phyloP scores from a whole-genome alignment of 2,888 invertebrate species.

The Rhagonycha fulva region DNA sequence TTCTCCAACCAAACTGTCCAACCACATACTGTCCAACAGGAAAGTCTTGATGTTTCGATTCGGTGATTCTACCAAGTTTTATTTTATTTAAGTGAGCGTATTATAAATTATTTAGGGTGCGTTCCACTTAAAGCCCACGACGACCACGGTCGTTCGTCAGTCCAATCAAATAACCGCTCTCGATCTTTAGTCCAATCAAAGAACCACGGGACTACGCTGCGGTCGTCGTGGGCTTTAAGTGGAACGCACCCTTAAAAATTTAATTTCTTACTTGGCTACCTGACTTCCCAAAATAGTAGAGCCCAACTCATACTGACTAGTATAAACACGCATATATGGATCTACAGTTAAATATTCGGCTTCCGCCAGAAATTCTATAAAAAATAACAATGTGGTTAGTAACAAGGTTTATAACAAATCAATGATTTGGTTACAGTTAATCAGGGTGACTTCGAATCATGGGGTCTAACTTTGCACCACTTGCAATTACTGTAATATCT shows the following conservation, averaged over 20 bases:
- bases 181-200: too few relatives aligned
- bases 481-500: too few relatives aligned
- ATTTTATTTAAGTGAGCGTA: neutral
- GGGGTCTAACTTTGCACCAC: too few relatives aligned
- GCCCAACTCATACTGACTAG: constrained; percentile 59
- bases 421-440: too few relatives aligned
- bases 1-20: constrained; percentile 72
- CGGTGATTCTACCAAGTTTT: constrained; percentile 62
- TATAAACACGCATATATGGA: constrained; percentile 70
- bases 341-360: constrained; percentile 73
- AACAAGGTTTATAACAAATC: neutral
- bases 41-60: constrained; percentile 66
- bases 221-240: too few relatives aligned
- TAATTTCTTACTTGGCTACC: constrained; percentile 64
- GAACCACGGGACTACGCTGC: too few relatives aligned
- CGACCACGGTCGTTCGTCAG: too few relatives aligned
- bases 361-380: constrained; percentile 67
- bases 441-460: too few relatives aligned
- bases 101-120: neutral
- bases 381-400: neutral
- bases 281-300: constrained; percentile 72
- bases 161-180: too few relatives aligned
- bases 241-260: too few relatives aligned
- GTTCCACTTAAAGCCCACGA: too few relatives aligned
- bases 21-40: constrained; percentile 69